Conservation (phyloP, 2,113 vertebrate genomes). For the Cinclus mexicanus region DNA sequence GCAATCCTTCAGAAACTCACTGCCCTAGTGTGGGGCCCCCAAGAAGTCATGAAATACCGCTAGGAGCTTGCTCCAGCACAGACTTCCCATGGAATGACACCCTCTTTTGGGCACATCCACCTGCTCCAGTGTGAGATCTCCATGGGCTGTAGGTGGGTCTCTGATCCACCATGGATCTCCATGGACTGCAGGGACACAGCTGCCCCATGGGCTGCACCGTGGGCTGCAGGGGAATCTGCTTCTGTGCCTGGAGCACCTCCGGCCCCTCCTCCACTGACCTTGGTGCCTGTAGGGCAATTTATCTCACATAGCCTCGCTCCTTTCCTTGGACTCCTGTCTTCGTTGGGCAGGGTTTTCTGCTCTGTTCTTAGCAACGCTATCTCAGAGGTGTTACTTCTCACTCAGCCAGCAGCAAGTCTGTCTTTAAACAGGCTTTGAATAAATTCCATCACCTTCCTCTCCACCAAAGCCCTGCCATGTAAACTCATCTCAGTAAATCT, state of each 20-base stretch:
- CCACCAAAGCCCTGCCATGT: not conserved
- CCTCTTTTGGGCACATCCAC: not conserved
- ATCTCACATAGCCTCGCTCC: too few species aligned
- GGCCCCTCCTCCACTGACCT: not conserved
- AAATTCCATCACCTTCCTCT: not conserved
- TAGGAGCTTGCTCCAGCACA: not conserved
- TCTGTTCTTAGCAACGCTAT: not conserved
- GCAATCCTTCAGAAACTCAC: not conserved
- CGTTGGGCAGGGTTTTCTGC: not conserved
- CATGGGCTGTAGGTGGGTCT: not conserved
- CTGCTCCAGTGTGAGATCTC: not conserved
- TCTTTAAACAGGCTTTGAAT: not conserved
- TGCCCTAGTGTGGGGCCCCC: fast-evolving
- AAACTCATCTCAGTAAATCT: not conserved
- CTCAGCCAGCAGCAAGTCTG: not conserved
- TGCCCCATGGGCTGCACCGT: not conserved
- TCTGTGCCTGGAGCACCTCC: not conserved
- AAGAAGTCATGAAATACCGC: not conserved
- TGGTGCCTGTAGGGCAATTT: not conserved
- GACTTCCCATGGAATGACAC: not conserved
- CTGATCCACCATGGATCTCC: not conserved
- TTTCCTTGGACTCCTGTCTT: not conserved
- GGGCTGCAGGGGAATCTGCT: not conserved
- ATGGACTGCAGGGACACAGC: not conserved
- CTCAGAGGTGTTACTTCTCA: not conserved